Conservation (phyloP, 2,888 invertebrate species). For the Thymelicus lineola region DNA sequence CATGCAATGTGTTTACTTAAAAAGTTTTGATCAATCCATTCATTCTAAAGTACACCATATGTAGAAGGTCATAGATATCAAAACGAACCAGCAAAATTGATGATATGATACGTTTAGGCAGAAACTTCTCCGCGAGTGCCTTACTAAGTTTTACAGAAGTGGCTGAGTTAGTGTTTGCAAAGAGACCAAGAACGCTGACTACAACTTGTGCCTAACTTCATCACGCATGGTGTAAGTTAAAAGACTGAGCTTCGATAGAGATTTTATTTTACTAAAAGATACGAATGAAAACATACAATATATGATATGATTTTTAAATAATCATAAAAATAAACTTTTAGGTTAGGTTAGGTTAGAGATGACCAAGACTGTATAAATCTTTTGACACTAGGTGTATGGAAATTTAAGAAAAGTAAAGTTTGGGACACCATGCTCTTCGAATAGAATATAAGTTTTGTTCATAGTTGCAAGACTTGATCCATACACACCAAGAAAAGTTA, state of each 20-base stretch:
- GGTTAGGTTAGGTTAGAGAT: too few relatives aligned
- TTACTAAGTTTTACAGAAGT: conserved; percentile 56
- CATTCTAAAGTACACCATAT: background rate
- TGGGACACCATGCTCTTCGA: too few relatives aligned
- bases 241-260: conserved; percentile 2
- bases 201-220: conserved; percentile 47
- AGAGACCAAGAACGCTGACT: conserved; percentile 52
- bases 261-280: background rate
- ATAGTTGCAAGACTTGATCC: too few relatives aligned
- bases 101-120: conserved; percentile 17
- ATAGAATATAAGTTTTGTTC: too few relatives aligned
- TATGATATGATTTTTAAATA: too few relatives aligned
- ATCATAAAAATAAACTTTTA: too few relatives aligned
- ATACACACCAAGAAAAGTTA: too few relatives aligned
- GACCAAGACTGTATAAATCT: too few relatives aligned
- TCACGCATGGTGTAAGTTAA: conserved; percentile 14
- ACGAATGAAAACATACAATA: too few relatives aligned
- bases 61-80: background rate
- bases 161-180: conserved; percentile 56
- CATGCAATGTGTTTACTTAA: conserved; percentile 10
- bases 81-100: background rate
- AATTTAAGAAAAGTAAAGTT: too few relatives aligned
- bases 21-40: background rate
- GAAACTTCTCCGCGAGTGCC: conserved; percentile 35
- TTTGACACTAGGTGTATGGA: too few relatives aligned